These are phyloP conservation scores for Hippocampus kuda DNA, from an alignment of 2,797 vertebrate species.

Conservation along the genomic window DNA sequence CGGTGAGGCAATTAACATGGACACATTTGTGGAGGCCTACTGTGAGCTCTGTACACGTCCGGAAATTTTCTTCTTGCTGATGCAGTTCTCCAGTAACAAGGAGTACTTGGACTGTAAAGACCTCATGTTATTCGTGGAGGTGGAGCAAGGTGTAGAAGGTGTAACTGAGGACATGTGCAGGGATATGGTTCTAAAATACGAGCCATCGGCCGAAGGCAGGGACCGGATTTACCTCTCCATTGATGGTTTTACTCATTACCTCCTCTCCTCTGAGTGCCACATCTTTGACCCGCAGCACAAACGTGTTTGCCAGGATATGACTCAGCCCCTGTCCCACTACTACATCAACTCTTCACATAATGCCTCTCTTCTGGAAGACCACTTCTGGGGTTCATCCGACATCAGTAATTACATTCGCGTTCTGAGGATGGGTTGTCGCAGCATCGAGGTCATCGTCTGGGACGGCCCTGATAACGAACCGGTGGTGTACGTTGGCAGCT, in stretches of 20 bases:
- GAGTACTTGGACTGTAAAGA: constrained; percentile 87
- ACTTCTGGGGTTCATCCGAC: constrained; percentile 83
- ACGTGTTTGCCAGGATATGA: constrained; percentile 88
- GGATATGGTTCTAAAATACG: constrained; percentile 79
- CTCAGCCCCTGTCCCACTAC: constrained; percentile 84
- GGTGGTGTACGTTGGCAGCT: constrained; percentile 78
- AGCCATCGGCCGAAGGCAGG: constrained; percentile 80
- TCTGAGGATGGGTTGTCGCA: constrained; percentile 82
- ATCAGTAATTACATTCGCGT: constrained; percentile 80
- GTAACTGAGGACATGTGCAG: constrained; percentile 81
- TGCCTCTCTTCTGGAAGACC: constrained; percentile 81
- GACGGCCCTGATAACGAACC: constrained; percentile 84
- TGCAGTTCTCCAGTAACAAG: constrained; percentile 93
- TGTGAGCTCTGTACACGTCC: constrained; percentile 88
- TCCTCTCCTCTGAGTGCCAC: constrained; percentile 86
- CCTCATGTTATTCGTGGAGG: constrained; percentile 83
- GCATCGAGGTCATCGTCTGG: constrained; percentile 83
- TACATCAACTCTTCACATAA: constrained; percentile 90
- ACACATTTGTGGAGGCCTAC: constrained; percentile 80
- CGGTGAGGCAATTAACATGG: constrained; percentile 69
- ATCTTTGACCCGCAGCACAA: constrained; percentile 90
- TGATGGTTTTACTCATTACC: constrained; percentile 87
- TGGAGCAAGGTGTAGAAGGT: constrained; percentile 85
- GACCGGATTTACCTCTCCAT: constrained; percentile 80
- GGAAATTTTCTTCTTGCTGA: constrained; percentile 84